Conservation (phyloP, 2,113 vertebrate genomes). For the Ancistrus triradiatus region DNA sequence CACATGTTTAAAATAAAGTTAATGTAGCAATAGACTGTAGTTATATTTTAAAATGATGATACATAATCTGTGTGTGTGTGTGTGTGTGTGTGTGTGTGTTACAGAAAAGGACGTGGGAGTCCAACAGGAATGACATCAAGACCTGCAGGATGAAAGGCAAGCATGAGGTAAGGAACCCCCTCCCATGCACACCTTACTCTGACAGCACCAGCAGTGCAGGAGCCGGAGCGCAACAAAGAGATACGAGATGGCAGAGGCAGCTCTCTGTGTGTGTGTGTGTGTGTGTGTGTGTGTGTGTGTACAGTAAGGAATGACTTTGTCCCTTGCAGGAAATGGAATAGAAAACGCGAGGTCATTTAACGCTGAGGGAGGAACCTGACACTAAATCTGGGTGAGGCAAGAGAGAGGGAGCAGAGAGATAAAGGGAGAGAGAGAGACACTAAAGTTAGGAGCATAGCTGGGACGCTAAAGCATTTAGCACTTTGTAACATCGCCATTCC, state of each 20-base stretch:
- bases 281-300: constrained; percentile 39
- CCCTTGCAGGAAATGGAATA: constrained; percentile 48
- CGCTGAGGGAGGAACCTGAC: constrained; percentile 63
- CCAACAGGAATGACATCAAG: constrained; percentile 89
- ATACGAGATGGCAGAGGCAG: not conserved
- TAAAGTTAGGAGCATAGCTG: too few relatives aligned
- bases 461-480: too few relatives aligned
- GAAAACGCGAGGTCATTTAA: constrained; percentile 62
- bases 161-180: constrained; percentile 73
- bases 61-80: not conserved
- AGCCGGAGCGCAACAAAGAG: too few relatives aligned
- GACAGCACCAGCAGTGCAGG: too few relatives aligned
- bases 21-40: not conserved
- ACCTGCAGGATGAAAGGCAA: constrained; percentile 97
- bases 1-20: not conserved
- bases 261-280: constrained; percentile 14
- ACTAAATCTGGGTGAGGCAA: constrained; percentile 59
- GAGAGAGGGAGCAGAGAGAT: not conserved
- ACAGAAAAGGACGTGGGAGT: constrained; percentile 90
- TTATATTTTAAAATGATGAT: not conserved
- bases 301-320: constrained; percentile 21
- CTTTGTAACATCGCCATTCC: too few relatives aligned
- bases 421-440: too few relatives aligned
- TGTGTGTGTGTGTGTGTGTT: constrained; percentile 28
- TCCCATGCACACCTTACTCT: not conserved